Evolutionary conservation across 2,888 invertebrate species (phyloP).

Genomic region (Smittia sp.): DNA sequence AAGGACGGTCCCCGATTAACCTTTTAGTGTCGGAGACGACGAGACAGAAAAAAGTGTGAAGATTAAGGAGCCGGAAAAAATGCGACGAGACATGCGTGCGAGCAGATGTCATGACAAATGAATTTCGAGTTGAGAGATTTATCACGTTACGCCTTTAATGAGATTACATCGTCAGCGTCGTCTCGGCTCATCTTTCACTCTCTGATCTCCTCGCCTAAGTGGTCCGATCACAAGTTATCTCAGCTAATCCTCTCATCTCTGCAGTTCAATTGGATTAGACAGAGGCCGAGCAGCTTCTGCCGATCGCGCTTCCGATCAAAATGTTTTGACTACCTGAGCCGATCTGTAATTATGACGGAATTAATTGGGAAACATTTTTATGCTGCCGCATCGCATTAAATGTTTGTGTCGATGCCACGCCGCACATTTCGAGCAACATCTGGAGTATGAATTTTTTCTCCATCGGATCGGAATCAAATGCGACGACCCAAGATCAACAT

Average conservation of each 20-base stretch:
- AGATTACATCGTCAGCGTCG: conserved; percentile 29
- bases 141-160: conserved; percentile 27
- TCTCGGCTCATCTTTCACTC: conserved; percentile 25
- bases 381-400: background rate
- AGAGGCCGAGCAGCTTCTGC: conserved; percentile 1
- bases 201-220: background rate
- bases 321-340: conserved; percentile 18
- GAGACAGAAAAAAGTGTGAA: conserved; percentile 31
- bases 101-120: conserved; percentile 34
- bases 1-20: no score
- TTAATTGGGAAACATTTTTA: background rate
- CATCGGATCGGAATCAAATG: background rate
- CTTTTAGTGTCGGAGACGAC: background rate
- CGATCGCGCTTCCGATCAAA: no score
- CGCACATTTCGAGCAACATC: conserved; percentile 9
- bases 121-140: conserved; percentile 11
- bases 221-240: no score
- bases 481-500: background rate
- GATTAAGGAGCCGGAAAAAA: conserved; percentile 3
- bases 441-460: conserved; percentile 18
- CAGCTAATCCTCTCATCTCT: no score
- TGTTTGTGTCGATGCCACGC: conserved; percentile 5
- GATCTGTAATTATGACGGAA: conserved; percentile 21
- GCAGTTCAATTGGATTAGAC: conserved; percentile 19
- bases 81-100: background rate